Conservation (phyloP, 2,797 vertebrate genomes). For the Halcyon chelicuti region DNA sequence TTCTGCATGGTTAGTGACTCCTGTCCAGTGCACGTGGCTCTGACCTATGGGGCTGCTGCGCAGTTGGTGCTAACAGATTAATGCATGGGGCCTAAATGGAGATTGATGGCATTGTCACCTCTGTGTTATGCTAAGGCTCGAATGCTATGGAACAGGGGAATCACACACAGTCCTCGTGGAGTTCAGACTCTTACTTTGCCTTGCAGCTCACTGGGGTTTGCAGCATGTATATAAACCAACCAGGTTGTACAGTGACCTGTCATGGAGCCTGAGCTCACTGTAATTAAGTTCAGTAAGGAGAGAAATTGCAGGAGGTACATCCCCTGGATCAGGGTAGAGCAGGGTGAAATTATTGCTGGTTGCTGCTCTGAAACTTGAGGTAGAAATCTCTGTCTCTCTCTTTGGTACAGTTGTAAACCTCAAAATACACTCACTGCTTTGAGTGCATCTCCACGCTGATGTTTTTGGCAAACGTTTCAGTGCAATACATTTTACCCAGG, state of each 20-base stretch:
- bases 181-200: neutral
- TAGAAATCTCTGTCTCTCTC: neutral
- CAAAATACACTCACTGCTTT: neutral
- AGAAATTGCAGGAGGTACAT: neutral
- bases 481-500: neutral
- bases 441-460: neutral
- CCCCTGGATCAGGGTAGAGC: neutral
- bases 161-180: neutral
- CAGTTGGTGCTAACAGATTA: slow-evolving; percentile 12
- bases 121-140: slow-evolving; percentile 1
- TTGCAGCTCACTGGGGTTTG: neutral
- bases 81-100: slow-evolving; percentile 46
- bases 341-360: neutral
- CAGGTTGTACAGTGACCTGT: neutral
- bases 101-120: slow-evolving; percentile 55
- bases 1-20: neutral
- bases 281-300: neutral
- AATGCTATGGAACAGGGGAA: neutral
- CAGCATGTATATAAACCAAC: neutral
- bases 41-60: slow-evolving; percentile 3
- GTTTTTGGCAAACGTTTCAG: neutral
- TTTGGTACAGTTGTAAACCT: neutral
- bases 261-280: neutral
- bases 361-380: neutral
- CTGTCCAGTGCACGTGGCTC: neutral